Conservation (phyloP, 1,140 invertebrate genomes). For the Saccostrea cuccullata region DNA sequence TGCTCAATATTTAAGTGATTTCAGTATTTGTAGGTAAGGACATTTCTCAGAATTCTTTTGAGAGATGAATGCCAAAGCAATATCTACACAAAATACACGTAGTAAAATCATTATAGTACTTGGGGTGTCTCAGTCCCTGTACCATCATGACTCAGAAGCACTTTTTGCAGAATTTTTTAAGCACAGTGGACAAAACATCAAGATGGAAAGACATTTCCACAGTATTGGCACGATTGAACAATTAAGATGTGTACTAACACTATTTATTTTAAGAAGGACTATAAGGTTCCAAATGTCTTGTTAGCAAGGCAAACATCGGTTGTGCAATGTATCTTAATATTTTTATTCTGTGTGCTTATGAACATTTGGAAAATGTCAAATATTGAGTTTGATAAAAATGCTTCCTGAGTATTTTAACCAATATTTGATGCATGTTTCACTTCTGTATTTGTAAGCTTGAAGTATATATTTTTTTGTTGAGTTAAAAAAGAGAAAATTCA, state of each 20-base stretch:
- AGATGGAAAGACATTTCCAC: neutral
- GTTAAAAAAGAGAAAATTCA: too few relatives aligned
- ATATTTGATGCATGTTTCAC: too few relatives aligned
- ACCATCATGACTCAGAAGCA: too few relatives aligned
- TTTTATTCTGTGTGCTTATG: constrained; percentile 1
- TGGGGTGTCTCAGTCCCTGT: neutral
- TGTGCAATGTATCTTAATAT: neutral
- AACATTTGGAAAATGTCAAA: neutral
- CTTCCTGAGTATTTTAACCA: too few relatives aligned
- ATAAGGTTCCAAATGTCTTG: neutral
- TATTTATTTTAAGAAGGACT: neutral
- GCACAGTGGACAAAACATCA: neutral
- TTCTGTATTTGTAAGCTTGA: too few relatives aligned
- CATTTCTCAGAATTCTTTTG: neutral
- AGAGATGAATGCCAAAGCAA: neutral
- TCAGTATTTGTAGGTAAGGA: constrained; percentile 5
- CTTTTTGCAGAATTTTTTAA: too few relatives aligned
- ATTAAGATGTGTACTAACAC: neutral
- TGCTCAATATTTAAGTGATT: neutral
- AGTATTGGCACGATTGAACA: neutral
- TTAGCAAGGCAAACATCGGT: neutral
- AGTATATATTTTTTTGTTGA: too few relatives aligned
- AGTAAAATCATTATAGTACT: neutral
- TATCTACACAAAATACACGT: neutral
- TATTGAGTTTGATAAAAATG: neutral